Evolutionary conservation across 2,888 invertebrate species (phyloP).

Genomic region (Rotaria macrura): DNA sequence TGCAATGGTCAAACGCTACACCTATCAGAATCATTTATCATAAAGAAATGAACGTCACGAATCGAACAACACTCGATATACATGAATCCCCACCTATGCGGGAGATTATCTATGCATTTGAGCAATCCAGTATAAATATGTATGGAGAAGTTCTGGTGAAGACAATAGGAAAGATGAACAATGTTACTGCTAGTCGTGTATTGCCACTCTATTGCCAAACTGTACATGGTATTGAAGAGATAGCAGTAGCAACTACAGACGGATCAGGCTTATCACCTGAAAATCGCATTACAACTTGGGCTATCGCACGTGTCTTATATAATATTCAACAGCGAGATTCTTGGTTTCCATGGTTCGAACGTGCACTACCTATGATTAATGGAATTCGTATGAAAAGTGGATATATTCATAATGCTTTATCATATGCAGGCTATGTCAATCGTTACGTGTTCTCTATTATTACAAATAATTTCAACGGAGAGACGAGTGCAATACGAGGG

Average conservation of each 20-base stretch:
- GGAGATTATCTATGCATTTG: neutral
- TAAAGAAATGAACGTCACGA: neutral
- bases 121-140: neutral
- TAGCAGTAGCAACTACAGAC: neutral
- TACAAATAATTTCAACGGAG: neutral
- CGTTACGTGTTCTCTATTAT: neutral
- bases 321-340: neutral
- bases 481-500: neutral
- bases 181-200: neutral
- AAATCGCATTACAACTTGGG: neutral
- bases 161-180: neutral
- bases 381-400: neutral
- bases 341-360: neutral
- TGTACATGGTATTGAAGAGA: neutral
- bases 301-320: neutral
- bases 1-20: neutral
- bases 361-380: neutral
- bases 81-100: neutral
- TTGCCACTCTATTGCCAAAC: neutral
- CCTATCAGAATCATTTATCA: neutral
- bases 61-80: neutral
- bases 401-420: neutral
- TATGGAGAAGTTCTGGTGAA: neutral
- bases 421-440: neutral
- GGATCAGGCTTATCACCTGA: slow-evolving; percentile 9